Percentiles rank a stretch among this genome's conserved stretches.
phyloP scores from a whole-genome alignment of 2,888 invertebrate species.

The Gnatocerus cornutus region DNA sequence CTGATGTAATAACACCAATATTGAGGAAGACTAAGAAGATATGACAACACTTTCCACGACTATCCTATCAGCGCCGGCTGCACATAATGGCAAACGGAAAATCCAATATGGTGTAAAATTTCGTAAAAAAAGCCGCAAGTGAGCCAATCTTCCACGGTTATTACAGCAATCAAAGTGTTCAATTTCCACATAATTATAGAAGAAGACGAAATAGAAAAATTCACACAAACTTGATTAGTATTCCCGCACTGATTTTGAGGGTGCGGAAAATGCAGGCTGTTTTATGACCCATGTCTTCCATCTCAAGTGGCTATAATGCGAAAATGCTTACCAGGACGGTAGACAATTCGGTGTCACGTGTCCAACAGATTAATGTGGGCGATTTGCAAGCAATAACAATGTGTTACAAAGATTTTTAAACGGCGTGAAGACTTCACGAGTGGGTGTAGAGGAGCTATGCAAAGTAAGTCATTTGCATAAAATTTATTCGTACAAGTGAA shows the following conservation, averaged over 20 bases:
- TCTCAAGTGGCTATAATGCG: slow-evolving; percentile 20
- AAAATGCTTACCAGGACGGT: slow-evolving; percentile 42
- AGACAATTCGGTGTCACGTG: slow-evolving; percentile 41
- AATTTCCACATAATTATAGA: too few species aligned
- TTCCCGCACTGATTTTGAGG: background rate
- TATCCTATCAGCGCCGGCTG: slow-evolving; percentile 44
- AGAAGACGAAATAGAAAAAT: too few species aligned
- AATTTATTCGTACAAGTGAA: slow-evolving; percentile 21
- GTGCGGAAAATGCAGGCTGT: background rate
- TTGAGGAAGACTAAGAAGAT: slow-evolving; percentile 43
- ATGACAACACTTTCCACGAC: slow-evolving; percentile 46
- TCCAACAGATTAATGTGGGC: slow-evolving; percentile 44
- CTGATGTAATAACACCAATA: slow-evolving; percentile 47
- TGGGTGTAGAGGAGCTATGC: slow-evolving; percentile 9
- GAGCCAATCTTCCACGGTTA: background rate
- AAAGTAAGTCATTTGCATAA: slow-evolving; percentile 44
- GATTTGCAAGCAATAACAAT: slow-evolving; percentile 48
- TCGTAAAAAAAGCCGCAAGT: background rate
- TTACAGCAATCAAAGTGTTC: background rate
- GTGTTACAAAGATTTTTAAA: slow-evolving; percentile 41
- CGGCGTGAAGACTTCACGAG: slow-evolving; percentile 9
- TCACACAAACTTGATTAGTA: too few species aligned
- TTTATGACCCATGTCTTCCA: slow-evolving; percentile 7
- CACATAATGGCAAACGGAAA: slow-evolving; percentile 45
- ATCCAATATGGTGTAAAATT: slow-evolving; percentile 39